Evolutionary conservation across 2,113 vertebrate species (phyloP).

Genomic region (Balaenoptera acutorostrata): DNA sequence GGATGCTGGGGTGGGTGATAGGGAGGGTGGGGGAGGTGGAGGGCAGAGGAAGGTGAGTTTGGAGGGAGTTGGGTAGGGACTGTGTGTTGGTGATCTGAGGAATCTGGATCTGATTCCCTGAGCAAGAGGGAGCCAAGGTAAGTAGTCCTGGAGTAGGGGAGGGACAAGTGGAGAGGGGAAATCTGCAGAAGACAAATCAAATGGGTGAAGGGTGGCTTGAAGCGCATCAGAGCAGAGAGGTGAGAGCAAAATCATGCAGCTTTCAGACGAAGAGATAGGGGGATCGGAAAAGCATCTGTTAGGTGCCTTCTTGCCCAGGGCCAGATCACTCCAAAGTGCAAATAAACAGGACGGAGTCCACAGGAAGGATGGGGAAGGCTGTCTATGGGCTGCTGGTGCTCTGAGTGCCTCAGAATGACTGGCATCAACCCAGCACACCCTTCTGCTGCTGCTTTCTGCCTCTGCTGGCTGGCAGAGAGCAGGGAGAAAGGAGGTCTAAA

Average conservation of each 20-base stretch:
- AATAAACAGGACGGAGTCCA: neutral
- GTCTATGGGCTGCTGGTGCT: neutral
- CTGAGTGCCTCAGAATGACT: neutral
- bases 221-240: neutral
- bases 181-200: neutral
- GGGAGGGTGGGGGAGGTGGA: accelerated
- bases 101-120: neutral
- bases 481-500: neutral
- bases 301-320: neutral
- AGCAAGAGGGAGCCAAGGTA: neutral
- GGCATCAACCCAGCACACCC: neutral
- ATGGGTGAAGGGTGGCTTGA: neutral
- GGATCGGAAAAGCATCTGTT: neutral
- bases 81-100: neutral
- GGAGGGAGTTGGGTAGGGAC: neutral
- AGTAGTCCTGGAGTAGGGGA: neutral
- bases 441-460: neutral
- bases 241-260: neutral
- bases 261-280: neutral
- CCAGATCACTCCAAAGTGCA: neutral
- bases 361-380: neutral
- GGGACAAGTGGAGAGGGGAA: neutral
- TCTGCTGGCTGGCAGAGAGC: neutral
- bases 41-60: neutral
- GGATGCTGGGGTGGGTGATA: neutral